Percentiles rank a stretch among this genome's conserved stretches.
These are phyloP conservation scores for Rhea pennata DNA, from an alignment of 2,113 vertebrate genomes.

Conservation along the genomic window DNA sequence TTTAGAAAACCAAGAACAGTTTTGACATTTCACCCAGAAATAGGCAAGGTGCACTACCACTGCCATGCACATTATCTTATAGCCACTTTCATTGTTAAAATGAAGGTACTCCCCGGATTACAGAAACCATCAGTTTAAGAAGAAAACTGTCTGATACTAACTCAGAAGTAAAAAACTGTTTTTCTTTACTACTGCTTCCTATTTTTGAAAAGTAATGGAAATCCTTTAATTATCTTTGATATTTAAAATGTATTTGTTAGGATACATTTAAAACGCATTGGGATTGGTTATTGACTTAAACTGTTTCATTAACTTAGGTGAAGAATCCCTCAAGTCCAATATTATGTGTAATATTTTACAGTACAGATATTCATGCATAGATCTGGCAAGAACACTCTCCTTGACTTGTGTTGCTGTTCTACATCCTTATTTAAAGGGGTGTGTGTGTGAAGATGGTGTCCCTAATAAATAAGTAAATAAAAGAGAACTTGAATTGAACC, in stretches of 20 bases:
- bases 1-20: not conserved
- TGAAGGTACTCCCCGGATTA: not conserved
- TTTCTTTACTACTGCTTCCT: not conserved
- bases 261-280: not conserved
- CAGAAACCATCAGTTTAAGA: not conserved
- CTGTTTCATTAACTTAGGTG: not conserved
- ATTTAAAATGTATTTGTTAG: not conserved
- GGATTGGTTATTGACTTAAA: not conserved
- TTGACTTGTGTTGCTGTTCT: not conserved
- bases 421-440: not conserved
- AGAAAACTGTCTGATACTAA: not conserved
- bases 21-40: not conserved
- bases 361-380: not conserved
- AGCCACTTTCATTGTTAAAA: not conserved
- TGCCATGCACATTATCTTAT: not conserved
- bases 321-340: not conserved
- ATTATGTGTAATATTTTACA: not conserved
- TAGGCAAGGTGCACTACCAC: not conserved
- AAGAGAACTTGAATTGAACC: not conserved
- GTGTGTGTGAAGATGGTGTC: fast-evolving
- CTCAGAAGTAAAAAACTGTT: not conserved
- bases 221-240: not conserved
- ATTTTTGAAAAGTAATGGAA: not conserved
- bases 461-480: not conserved
- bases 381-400: not conserved